Evolutionary conservation across 1,140 invertebrate genomes (phyloP).

Genomic region (Diprion similis): DNA sequence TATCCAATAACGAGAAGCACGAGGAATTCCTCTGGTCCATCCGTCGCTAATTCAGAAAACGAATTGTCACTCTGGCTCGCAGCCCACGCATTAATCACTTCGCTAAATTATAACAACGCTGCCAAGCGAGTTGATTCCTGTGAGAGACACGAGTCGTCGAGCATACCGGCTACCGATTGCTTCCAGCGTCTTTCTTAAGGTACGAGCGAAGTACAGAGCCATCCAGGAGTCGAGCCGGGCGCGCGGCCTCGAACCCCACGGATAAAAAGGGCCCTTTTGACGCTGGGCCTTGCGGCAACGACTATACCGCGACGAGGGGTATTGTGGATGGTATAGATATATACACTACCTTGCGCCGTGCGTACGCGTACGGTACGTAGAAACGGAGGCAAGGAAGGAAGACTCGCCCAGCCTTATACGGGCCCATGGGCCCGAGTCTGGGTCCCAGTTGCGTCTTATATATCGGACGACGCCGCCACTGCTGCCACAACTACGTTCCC

Average conservation of each 20-base stretch:
- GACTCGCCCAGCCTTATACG: conserved; percentile 1
- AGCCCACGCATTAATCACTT: background rate
- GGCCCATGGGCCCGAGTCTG: background rate
- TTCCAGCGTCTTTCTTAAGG: background rate
- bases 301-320: too few species aligned
- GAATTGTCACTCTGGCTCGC: background rate
- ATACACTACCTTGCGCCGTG: too few species aligned
- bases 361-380: background rate
- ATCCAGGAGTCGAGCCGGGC: background rate
- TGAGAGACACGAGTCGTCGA: background rate
- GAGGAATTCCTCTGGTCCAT: background rate
- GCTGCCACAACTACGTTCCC: background rate
- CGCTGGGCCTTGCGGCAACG: too few species aligned
- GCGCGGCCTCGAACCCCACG: background rate
- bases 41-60: background rate
- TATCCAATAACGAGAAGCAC: conserved; percentile 1
- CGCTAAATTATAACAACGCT: too few species aligned
- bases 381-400: conserved; percentile 2
- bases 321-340: too few species aligned
- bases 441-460: background rate
- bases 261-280: background rate
- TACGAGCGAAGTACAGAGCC: background rate
- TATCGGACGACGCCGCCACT: background rate
- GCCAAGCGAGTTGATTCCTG: too few species aligned
- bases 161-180: background rate